phyloP scores from a whole-genome alignment of 1,140 invertebrate species.

The Berghia stephanieae region DNA sequence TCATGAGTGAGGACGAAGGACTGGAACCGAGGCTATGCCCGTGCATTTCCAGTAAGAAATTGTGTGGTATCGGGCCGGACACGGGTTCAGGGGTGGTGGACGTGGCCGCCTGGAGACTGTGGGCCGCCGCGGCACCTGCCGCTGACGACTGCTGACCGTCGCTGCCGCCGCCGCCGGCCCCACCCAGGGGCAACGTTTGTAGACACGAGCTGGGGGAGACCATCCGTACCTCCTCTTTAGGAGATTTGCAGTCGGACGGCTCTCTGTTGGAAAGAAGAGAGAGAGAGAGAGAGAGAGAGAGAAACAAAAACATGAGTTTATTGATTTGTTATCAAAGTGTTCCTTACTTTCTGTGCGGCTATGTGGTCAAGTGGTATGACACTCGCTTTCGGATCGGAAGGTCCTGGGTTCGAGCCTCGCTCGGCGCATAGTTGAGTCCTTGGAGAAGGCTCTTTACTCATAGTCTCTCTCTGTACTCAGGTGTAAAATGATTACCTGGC shows the following conservation, averaged over 20 bases:
- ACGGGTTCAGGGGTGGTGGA: conserved; percentile 39
- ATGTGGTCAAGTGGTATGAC: too few species aligned
- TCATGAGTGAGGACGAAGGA: conserved; percentile 26
- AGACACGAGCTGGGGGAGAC: conserved; percentile 29
- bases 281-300: too few species aligned
- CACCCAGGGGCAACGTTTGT: conserved; percentile 10
- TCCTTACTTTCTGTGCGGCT: too few species aligned
- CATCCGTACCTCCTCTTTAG: conserved; percentile 31
- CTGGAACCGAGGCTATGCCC: neutral
- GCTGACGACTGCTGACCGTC: neutral
- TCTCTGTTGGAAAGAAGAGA: too few species aligned
- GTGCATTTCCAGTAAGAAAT: conserved; percentile 23
- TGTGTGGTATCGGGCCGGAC: neutral
- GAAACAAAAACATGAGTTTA: too few species aligned
- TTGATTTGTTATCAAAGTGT: too few species aligned
- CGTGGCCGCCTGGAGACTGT: conserved; percentile 37
- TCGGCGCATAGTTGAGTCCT: too few species aligned
- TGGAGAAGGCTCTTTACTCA: too few species aligned
- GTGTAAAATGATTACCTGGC: too few species aligned
- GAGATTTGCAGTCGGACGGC: conserved; percentile 30
- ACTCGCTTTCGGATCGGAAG: too few species aligned
- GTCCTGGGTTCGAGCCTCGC: too few species aligned
- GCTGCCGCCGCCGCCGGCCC: conserved; percentile 17
- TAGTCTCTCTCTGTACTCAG: too few species aligned
- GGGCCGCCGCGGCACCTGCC: neutral